phyloP scores from a whole-genome alignment of 2,888 invertebrate species.

The Molorchus minor region DNA sequence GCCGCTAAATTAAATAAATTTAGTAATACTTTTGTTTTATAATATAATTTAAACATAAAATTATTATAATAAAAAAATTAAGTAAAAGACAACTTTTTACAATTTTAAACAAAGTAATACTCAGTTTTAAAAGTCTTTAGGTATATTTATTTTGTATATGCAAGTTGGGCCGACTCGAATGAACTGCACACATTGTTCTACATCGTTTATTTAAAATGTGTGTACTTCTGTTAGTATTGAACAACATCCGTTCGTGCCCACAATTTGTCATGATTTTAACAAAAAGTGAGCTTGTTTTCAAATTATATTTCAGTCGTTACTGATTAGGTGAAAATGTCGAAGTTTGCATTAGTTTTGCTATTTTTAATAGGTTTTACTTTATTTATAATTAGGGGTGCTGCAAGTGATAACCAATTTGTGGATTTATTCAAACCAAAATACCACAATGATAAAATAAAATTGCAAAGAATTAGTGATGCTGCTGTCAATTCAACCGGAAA shows the following conservation, averaged over 20 bases:
- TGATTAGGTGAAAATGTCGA: conserved; percentile 34
- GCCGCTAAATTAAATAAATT: no score
- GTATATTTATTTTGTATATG: no score
- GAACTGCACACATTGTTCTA: no score
- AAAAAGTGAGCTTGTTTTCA: conserved; percentile 38
- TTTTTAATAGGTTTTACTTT: no score
- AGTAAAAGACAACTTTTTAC: no score
- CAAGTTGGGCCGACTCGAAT: no score
- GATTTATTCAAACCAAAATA: conserved; percentile 2
- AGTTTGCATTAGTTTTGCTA: conserved; percentile 25
- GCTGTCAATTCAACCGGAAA: conserved; percentile 10
- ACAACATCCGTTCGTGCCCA: conserved; percentile 59
- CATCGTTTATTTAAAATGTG: conserved; percentile 28
- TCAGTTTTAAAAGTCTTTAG: no score
- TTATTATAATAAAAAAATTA: no score
- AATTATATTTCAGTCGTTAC: conserved; percentile 29
- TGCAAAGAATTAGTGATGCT: conserved; percentile 27
- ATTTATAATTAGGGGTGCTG: conserved; percentile 28
- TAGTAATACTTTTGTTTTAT: no score
- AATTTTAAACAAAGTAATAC: no score
- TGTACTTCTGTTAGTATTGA: conserved; percentile 43
- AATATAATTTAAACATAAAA: no score
- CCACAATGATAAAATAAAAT: background rate
- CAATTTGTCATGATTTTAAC: conserved; percentile 52
- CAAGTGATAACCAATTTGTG: background rate